A percentile compares a stretch with the other conserved stretches of the same genome.
Evolutionary conservation across 2,888 invertebrate species (phyloP).

Genomic region (Allolobophora icterica): DNA sequence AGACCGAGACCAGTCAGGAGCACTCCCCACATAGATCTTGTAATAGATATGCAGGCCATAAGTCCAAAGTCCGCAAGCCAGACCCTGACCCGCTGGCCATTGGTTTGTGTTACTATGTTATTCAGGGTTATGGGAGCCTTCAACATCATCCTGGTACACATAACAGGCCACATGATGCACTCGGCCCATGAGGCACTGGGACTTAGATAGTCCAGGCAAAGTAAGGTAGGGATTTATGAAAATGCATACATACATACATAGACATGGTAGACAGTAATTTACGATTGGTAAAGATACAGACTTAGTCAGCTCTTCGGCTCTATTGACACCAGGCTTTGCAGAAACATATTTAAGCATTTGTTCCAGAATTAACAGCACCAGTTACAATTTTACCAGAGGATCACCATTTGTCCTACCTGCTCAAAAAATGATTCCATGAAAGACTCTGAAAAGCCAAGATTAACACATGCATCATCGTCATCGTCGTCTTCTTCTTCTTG

Average conservation of each 20-base stretch:
- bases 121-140: too few relatives aligned
- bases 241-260: neutral
- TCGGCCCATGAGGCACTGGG: too few relatives aligned
- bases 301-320: neutral
- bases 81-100: too few relatives aligned
- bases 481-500: conserved; percentile 86
- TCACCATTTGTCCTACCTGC: conserved; percentile 74
- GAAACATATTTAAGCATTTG: too few relatives aligned
- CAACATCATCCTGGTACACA: too few relatives aligned
- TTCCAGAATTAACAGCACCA: too few relatives aligned
- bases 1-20: too few relatives aligned
- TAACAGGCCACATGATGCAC: too few relatives aligned
- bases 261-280: neutral
- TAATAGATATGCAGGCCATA: too few relatives aligned
- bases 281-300: neutral
- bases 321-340: neutral
- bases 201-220: neutral
- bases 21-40: too few relatives aligned
- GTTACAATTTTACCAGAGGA: neutral
- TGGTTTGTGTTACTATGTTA: too few relatives aligned
- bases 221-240: neutral
- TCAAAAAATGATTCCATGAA: conserved; percentile 99
- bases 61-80: too few relatives aligned
- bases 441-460: conserved; percentile 68
- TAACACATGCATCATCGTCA: conserved; percentile 84